These are phyloP conservation scores for Ganaspis sp. DNA, from an alignment of 1,140 invertebrate species.

Conservation along the genomic window DNA sequence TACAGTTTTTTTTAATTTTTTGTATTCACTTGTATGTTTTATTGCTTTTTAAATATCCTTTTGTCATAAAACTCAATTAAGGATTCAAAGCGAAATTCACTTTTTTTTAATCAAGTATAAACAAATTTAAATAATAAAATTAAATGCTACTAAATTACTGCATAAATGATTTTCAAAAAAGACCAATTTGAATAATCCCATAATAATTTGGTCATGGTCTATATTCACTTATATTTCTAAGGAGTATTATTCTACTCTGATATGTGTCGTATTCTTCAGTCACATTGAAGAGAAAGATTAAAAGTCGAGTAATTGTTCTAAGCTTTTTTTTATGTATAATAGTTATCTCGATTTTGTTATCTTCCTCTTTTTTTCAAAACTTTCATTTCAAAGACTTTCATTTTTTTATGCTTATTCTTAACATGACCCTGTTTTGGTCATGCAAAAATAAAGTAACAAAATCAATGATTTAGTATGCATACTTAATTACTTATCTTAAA, in stretches of 20 bases:
- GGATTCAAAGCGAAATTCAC: not conserved
- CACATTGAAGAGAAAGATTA: slow-evolving; percentile 60
- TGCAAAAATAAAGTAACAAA: slow-evolving; percentile 34
- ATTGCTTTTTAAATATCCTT: not conserved
- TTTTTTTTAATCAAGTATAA: not conserved
- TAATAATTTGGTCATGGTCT: slow-evolving; percentile 35
- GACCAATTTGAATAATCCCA: slow-evolving; percentile 36
- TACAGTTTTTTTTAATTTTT: not conserved
- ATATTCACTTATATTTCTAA: slow-evolving; percentile 57
- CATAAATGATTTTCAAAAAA: not conserved
- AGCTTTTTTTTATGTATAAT: slow-evolving; percentile 35
- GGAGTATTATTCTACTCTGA: slow-evolving; percentile 64
- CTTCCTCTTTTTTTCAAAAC: slow-evolving; percentile 30
- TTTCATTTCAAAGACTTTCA: slow-evolving; percentile 24
- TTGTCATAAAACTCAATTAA: not conserved
- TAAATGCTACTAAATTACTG: no score
- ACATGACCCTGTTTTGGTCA: slow-evolving; percentile 28
- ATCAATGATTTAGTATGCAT: slow-evolving; percentile 37
- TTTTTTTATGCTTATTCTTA: slow-evolving; percentile 29
- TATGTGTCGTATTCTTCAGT: slow-evolving; percentile 75
- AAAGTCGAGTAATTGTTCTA: slow-evolving; percentile 53
- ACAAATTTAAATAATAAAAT: not conserved
- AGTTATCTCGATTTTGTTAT: slow-evolving; percentile 33
- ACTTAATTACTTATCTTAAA: slow-evolving; percentile 43
- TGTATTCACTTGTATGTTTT: no score